Percentiles rank a stretch among this genome's conserved stretches.
Conservation (phyloP, 2,797 vertebrate species). For the Sebastes nivosus region DNA sequence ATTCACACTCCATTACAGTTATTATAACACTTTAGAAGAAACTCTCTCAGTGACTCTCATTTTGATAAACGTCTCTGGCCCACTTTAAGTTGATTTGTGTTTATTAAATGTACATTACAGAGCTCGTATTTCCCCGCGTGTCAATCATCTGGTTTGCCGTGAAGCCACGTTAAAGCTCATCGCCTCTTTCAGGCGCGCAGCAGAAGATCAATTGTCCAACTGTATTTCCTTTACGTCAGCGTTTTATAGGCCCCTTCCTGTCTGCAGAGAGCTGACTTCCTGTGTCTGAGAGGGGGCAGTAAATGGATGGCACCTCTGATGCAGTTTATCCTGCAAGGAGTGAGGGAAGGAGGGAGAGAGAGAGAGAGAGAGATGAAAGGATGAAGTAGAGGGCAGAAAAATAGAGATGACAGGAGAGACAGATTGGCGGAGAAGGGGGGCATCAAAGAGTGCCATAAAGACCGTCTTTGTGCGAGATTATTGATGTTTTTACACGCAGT, state of each 20-base stretch:
- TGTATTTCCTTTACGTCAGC: constrained; percentile 84
- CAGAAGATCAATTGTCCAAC: constrained; percentile 77
- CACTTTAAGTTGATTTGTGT: constrained; percentile 2
- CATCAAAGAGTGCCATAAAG: constrained; percentile 79
- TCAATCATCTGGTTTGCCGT: constrained; percentile 35
- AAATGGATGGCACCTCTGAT: constrained; percentile 82
- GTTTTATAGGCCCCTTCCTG: constrained; percentile 83
- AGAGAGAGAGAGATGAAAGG: constrained; percentile 69
- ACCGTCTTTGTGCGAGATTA: constrained; percentile 79
- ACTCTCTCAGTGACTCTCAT: background rate
- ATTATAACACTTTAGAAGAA: background rate
- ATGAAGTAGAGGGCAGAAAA: constrained; percentile 76
- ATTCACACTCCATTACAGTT: background rate
- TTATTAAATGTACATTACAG: background rate
- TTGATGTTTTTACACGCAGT: constrained; percentile 81
- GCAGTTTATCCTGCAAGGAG: constrained; percentile 69
- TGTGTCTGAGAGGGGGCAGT: constrained; percentile 77
- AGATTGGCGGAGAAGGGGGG: constrained; percentile 74
- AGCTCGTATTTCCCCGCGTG: constrained; percentile 19
- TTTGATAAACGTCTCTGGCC: background rate
- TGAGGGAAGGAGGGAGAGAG: constrained; percentile 51
- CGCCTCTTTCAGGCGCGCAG: constrained; percentile 52
- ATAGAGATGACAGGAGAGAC: constrained; percentile 80
- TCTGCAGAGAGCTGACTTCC: constrained; percentile 81
- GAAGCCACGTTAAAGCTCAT: constrained; percentile 24